A percentile compares a stretch with the other conserved stretches of the same genome.
These are phyloP conservation scores for Euwallacea similis DNA, from an alignment of 1,140 invertebrate genomes.

Conservation along the genomic window DNA sequence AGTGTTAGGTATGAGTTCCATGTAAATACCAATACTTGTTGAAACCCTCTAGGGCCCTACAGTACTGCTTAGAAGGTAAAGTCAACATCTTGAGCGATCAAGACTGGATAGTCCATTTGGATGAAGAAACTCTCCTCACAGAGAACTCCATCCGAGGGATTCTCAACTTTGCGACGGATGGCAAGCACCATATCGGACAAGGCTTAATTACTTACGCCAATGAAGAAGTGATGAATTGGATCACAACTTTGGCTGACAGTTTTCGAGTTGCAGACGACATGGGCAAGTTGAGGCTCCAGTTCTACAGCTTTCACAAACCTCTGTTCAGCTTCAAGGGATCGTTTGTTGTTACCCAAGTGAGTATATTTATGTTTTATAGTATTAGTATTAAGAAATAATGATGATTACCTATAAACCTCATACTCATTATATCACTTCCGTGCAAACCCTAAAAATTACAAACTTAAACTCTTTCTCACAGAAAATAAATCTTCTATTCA, in stretches of 20 bases:
- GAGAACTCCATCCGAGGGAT: conserved; percentile 90
- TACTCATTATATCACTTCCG: background rate
- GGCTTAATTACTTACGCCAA: conserved; percentile 98
- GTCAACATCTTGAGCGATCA: conserved; percentile 85
- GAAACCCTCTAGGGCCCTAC: conserved; percentile 69
- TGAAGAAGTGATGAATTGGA: conserved; percentile 94
- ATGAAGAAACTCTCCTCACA: conserved; percentile 95
- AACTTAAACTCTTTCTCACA: too few species aligned
- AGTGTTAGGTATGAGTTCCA: too few species aligned
- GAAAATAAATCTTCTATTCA: too few species aligned
- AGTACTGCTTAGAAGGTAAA: conserved; percentile 92
- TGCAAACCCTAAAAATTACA: too few species aligned
- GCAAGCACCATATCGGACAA: conserved; percentile 95
- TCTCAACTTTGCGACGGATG: conserved; percentile 93
- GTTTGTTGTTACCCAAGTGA: conserved; percentile 89
- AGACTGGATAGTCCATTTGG: conserved; percentile 97
- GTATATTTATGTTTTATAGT: background rate
- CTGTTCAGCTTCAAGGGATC: conserved; percentile 98
- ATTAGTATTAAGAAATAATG: background rate
- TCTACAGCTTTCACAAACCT: conserved; percentile 92
- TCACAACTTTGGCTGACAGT: conserved; percentile 94
- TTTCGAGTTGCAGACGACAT: conserved; percentile 97
- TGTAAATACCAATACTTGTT: too few species aligned
- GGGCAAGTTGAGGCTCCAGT: conserved; percentile 93
- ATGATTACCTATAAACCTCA: background rate